Evolutionary conservation across 2,113 vertebrate genomes (phyloP).

Genomic region (Thamnaconus septentrionalis): DNA sequence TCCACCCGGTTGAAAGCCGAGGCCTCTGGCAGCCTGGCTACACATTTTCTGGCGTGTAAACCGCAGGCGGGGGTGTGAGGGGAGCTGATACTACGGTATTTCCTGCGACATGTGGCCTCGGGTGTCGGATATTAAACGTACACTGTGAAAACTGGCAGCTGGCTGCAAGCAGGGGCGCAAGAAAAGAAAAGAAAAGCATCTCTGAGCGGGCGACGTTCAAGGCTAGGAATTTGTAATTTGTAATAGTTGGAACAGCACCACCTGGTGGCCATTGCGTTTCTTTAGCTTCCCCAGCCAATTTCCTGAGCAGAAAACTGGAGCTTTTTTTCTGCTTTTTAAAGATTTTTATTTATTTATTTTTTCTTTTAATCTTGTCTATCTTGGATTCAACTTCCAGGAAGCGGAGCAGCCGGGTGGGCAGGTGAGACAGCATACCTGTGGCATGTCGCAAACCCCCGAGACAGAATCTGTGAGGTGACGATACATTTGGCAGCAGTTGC

Average conservation of each 20-base stretch:
- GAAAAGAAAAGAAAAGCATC: neutral
- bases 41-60: constrained; percentile 22
- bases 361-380: too few species aligned
- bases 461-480: neutral
- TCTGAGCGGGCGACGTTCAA: constrained; percentile 9
- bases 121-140: constrained; percentile 30
- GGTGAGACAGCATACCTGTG: neutral
- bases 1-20: neutral
- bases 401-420: too few species aligned
- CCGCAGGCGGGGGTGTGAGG: constrained; percentile 3
- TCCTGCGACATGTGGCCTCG: neutral
- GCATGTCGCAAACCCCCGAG: neutral
- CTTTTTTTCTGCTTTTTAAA: neutral
- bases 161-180: constrained; percentile 23
- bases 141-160: constrained; percentile 59
- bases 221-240: neutral
- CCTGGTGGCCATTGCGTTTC: constrained; percentile 16
- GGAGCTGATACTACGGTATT: constrained; percentile 27
- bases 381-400: too few species aligned
- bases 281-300: neutral
- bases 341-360: too few species aligned
- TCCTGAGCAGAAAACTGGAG: neutral
- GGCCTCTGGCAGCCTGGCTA: neutral
- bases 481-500: neutral
- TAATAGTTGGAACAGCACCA: constrained; percentile 2